These are phyloP conservation scores for Heteromyza rotundicornis DNA, from an alignment of 2,888 invertebrate species.

Conservation along the genomic window DNA sequence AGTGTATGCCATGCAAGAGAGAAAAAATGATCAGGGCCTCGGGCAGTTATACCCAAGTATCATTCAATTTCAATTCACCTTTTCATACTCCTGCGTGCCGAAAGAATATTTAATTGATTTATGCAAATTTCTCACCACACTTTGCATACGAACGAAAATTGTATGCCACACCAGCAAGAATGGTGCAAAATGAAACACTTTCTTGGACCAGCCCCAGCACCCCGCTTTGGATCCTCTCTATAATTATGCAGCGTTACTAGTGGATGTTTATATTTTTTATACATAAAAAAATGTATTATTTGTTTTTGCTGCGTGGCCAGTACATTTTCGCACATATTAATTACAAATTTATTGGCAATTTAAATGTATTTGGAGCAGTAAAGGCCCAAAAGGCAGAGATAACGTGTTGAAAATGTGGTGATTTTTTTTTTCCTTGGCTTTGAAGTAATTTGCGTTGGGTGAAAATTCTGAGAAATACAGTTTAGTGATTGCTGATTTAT, in stretches of 20 bases:
- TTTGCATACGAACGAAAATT: too few relatives aligned
- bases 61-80: background rate
- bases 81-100: background rate
- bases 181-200: slow-evolving; percentile 19
- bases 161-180: background rate
- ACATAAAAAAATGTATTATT: too few relatives aligned
- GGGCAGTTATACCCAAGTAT: background rate
- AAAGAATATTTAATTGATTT: slow-evolving; percentile 6
- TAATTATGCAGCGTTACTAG: slow-evolving; percentile 15
- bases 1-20: too few relatives aligned
- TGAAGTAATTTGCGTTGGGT: background rate
- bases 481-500: too few relatives aligned
- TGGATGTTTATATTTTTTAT: too few relatives aligned
- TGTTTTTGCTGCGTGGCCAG: background rate
- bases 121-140: slow-evolving; percentile 11
- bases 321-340: slow-evolving; percentile 5
- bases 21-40: too few relatives aligned
- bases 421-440: background rate
- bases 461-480: background rate
- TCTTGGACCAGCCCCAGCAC: background rate
- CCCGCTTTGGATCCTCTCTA: background rate
- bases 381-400: background rate
- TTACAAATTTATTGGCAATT: slow-evolving; percentile 5
- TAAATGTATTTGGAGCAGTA: slow-evolving; percentile 8
- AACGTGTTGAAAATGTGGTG: background rate